Base-by-base conservation (phyloP, 2,113 vertebrate species). In the Dissostichus mawsoni region DNA sequence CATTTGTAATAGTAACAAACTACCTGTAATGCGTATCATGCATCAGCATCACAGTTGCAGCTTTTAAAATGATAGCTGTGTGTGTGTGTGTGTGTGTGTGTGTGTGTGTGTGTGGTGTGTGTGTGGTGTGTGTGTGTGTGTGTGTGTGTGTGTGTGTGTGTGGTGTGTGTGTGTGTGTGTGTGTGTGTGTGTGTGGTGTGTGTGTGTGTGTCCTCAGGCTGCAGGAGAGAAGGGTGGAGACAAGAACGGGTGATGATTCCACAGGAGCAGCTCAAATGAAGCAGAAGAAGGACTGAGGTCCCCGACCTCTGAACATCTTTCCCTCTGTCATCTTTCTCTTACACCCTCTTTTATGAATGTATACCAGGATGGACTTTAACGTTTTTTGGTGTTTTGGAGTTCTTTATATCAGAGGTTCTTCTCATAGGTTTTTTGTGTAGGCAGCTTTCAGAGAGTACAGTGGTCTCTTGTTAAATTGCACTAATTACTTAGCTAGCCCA, bases 391-490 rank as follows among this genome's bases (percentile, higher is more conserved):
- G 76, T 87, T 85, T 83, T 81, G 47, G 81, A 74, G 76, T 67
- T 84, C 76, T 84, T 83, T 63, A 70, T 85, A 81, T 88, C 80
- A 45, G 76, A 83, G 64, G 71, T 90, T 89, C 58, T 92, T 87
- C 76, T 89, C 55, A 55, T 87, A 81, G 76, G 63, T 17, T 84
- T 84, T 87, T 80, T 87, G 81, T 83, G 68, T 89, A 82, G 93
- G 93, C 93, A 94, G 93, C 93, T 94, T 94, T 90, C 86, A 92
- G 92, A 93, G 92, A 91, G 52, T 85, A 72, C 64, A 52, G 85
- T 92, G 90, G 73, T 93, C 92, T 92, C 89, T 87, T 78, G 73
- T 92, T 89, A 82, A 92, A 93, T 94, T 94, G 93, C 93, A 94
- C 93, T 94, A 94, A 90, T 92, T 92, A 90, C 81, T 93, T 89